phyloP scores from a whole-genome alignment of 2,888 invertebrate genomes.

The Apantesis nais region DNA sequence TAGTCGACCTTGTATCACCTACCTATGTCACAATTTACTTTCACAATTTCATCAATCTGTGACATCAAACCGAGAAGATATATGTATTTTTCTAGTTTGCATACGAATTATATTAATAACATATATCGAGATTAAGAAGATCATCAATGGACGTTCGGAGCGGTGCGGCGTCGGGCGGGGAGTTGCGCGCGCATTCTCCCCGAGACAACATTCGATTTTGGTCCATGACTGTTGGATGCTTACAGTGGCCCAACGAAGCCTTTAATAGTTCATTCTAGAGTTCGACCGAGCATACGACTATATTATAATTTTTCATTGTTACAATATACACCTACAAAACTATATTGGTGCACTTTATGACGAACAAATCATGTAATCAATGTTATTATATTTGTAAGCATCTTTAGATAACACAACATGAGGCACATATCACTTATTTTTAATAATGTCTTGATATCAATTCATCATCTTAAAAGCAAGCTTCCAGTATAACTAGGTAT shows the following conservation, averaged over 20 bases:
- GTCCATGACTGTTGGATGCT: slow-evolving; percentile 85
- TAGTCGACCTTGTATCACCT: slow-evolving; percentile 29
- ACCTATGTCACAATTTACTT: slow-evolving; percentile 34
- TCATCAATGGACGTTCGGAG: slow-evolving; percentile 82
- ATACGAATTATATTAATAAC: slow-evolving; percentile 67
- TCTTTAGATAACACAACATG: slow-evolving; percentile 20
- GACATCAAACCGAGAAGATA: slow-evolving; percentile 30
- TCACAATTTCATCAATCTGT: slow-evolving; percentile 34
- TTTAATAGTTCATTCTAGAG: slow-evolving; percentile 83
- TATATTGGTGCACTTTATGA: neutral
- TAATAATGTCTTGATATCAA: slow-evolving; percentile 1
- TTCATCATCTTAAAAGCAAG: slow-evolving; percentile 32
- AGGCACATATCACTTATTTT: slow-evolving; percentile 6
- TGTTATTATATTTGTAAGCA: neutral
- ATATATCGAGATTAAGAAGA: slow-evolving; percentile 78
- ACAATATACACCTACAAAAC: slow-evolving; percentile 14
- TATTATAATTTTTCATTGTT: slow-evolving; percentile 54
- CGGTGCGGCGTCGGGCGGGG: slow-evolving; percentile 73
- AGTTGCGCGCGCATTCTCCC: slow-evolving; percentile 79
- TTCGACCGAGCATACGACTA: slow-evolving; percentile 64
- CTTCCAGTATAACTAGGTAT: neutral
- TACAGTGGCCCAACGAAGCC: slow-evolving; percentile 78
- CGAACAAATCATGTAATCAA: slow-evolving; percentile 1
- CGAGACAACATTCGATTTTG: slow-evolving; percentile 85
- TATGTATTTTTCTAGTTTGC: slow-evolving; percentile 45